A percentile compares a stretch with the other conserved stretches of the same genome.
These are phyloP conservation scores for Spondyliosoma cantharus DNA, from an alignment of 2,797 vertebrate genomes.

Conservation along the genomic window DNA sequence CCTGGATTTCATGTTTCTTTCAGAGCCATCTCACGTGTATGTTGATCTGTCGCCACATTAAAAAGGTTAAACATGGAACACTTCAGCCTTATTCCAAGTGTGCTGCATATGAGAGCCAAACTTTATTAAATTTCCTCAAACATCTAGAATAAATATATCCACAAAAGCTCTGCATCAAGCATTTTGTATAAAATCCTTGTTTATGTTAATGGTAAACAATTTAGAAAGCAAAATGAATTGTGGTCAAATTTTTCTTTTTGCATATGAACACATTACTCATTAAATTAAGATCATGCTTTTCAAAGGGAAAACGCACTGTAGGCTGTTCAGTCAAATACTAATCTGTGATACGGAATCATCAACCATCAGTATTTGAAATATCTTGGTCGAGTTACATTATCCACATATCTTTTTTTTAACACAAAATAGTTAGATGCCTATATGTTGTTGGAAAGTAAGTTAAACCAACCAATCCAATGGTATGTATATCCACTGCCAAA, in stretches of 20 bases:
- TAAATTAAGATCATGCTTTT: not conserved
- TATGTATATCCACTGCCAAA: not conserved
- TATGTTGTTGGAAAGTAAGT: not conserved
- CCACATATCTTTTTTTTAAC: not conserved
- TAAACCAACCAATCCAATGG: not conserved
- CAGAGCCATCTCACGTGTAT: not conserved
- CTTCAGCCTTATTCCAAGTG: not conserved
- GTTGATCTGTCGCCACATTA: not conserved
- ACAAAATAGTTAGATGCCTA: not conserved
- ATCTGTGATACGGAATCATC: not conserved
- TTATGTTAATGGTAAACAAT: not conserved
- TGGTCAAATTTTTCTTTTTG: not conserved
- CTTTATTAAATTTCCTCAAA: not conserved
- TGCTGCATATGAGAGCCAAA: not conserved
- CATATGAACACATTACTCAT: not conserved
- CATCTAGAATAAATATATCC: too few species aligned
- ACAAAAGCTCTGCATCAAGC: too few species aligned
- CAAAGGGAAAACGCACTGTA: not conserved
- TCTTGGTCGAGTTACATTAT: too few species aligned
- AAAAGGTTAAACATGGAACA: not conserved
- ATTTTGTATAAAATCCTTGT: too few species aligned
- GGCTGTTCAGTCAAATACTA: too few species aligned
- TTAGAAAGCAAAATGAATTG: too few species aligned
- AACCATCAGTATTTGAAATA: not conserved
- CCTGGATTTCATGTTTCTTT: not conserved